These are phyloP conservation scores for Ophthalmolycus amberensis DNA, from an alignment of 2,113 vertebrate species.

Conservation along the genomic window DNA sequence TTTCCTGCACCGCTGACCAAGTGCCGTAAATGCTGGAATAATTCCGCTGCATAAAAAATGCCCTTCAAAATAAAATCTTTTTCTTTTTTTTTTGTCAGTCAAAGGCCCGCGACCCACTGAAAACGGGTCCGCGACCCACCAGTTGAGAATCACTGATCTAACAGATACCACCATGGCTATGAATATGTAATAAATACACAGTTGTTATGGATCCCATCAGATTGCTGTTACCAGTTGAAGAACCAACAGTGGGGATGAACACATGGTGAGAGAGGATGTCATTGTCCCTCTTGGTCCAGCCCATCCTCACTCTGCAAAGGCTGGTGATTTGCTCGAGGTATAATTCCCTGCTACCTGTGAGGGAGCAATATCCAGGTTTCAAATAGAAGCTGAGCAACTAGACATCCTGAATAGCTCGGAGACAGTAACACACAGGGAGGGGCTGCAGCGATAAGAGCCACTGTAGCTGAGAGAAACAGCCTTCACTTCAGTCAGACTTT, in stretches of 20 bases:
- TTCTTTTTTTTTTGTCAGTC: too few relatives aligned
- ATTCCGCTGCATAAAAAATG: too few relatives aligned
- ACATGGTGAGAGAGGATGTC: constrained; percentile 7
- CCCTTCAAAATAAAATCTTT: too few relatives aligned
- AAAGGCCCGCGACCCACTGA: too few relatives aligned
- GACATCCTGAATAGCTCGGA: constrained; percentile 7
- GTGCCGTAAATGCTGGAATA: too few relatives aligned
- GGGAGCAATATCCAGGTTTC: constrained; percentile 14
- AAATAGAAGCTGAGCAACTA: constrained; percentile 12
- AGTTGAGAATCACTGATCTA: too few relatives aligned
- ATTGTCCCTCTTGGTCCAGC: not conserved
- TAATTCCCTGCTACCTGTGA: constrained; percentile 6
- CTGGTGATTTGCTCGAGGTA: constrained; percentile 1
- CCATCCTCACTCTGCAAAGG: constrained; percentile 8
- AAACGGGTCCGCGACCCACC: too few relatives aligned
- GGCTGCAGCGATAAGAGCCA: not conserved
- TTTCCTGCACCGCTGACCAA: too few relatives aligned
- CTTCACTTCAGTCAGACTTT: constrained; percentile 8
- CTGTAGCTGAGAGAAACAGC: not conserved
- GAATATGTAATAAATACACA: not conserved
- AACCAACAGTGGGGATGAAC: constrained; percentile 7
- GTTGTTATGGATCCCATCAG: not conserved
- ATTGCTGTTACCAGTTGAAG: not conserved
- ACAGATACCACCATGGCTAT: too few relatives aligned
- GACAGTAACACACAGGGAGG: constrained; percentile 6